These are phyloP conservation scores for Eupithecia subfuscata DNA, from an alignment of 2,888 invertebrate species.

Conservation along the genomic window DNA sequence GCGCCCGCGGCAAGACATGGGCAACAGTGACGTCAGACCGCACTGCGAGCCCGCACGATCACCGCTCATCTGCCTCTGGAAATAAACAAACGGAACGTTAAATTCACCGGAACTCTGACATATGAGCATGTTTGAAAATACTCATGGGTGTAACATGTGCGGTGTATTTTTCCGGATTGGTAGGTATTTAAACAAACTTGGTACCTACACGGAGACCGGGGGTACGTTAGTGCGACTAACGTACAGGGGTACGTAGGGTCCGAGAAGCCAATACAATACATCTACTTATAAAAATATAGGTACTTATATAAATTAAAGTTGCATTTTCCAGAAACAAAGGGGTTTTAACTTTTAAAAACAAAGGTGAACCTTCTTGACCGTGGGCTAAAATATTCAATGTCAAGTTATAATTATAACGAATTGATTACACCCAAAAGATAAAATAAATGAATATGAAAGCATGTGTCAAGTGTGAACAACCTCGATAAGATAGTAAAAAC, in stretches of 20 bases:
- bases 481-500: conserved; percentile 70
- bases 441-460: conserved; percentile 13
- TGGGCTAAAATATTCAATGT: background rate
- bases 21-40: conserved; percentile 87
- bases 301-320: too few relatives aligned
- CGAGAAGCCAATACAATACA: background rate
- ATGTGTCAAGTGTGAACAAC: conserved; percentile 79
- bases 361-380: background rate
- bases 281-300: too few relatives aligned
- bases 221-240: background rate
- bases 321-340: background rate
- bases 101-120: conserved; percentile 22
- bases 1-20: conserved; percentile 91
- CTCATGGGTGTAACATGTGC: background rate
- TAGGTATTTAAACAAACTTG: background rate
- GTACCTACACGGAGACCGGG: background rate
- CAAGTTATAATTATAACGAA: background rate
- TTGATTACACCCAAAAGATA: background rate
- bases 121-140: conserved; percentile 11
- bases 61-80: conserved; percentile 83
- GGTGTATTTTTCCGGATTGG: background rate
- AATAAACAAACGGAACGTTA: conserved; percentile 47
- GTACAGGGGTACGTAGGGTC: too few relatives aligned
- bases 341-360: background rate
- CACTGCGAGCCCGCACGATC: conserved; percentile 85